Evolutionary conservation across 2,888 invertebrate species (phyloP).

Genomic region (Drosophila stalkeri): DNA sequence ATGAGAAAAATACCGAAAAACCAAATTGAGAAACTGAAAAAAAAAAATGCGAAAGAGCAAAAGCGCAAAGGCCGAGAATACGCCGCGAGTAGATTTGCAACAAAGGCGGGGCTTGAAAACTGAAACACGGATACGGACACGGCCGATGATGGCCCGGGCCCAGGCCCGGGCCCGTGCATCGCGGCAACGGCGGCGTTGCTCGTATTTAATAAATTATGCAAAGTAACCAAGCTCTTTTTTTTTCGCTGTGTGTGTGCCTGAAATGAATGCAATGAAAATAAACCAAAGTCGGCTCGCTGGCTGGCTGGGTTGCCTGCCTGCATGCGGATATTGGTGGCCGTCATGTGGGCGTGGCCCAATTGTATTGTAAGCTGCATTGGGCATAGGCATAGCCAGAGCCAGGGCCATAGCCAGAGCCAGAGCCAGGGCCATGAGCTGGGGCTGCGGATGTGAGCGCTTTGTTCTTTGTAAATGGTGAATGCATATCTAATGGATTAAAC

Average conservation of each 20-base stretch:
- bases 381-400: constrained; percentile 28
- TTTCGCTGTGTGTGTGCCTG: constrained; percentile 12
- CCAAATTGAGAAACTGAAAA: constrained; percentile 20
- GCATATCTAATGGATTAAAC: constrained; percentile 68
- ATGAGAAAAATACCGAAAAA: constrained; percentile 8
- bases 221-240: constrained; percentile 59
- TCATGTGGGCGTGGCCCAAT: constrained; percentile 36
- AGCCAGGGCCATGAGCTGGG: constrained; percentile 17
- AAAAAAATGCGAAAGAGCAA: constrained; percentile 34
- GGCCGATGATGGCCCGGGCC: constrained; percentile 22
- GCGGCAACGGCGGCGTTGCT: constrained; percentile 16
- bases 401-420: neutral
- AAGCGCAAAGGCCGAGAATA: constrained; percentile 50
- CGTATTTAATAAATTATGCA: constrained; percentile 73
- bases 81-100: constrained; percentile 40
- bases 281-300: constrained; percentile 17
- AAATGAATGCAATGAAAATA: constrained; percentile 56
- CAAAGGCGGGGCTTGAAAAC: constrained; percentile 35
- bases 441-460: constrained; percentile 38
- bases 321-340: constrained; percentile 42
- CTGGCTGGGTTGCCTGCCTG: constrained; percentile 16
- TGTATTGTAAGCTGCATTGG: constrained; percentile 51
- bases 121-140: constrained; percentile 40
- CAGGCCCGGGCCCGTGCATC: neutral
- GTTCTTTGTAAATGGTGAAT: constrained; percentile 63